Evolutionary conservation across 2,888 invertebrate genomes (phyloP).

Genomic region (Odontothrips loti): DNA sequence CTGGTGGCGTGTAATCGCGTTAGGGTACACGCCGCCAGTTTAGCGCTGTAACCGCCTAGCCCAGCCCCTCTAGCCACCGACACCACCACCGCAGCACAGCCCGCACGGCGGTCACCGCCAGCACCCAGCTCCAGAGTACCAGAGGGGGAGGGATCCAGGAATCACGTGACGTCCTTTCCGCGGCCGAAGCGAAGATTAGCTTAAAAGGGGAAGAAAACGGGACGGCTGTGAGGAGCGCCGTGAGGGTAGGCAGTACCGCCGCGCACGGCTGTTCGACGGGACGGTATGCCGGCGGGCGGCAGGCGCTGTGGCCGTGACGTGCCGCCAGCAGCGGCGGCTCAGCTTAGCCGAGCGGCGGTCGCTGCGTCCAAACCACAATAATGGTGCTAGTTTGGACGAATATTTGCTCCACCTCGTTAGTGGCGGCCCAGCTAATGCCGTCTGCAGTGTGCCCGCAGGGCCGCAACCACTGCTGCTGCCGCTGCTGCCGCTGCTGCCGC

Average conservation of each 20-base stretch:
- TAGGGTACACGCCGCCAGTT: not conserved
- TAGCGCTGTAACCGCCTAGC: not conserved
- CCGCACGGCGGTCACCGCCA: no score
- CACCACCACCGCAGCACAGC: not conserved
- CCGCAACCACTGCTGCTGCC: not conserved
- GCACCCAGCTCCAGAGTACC: not conserved
- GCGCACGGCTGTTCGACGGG: not conserved
- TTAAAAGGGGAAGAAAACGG: no score
- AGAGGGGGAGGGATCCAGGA: no score
- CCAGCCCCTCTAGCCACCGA: not conserved
- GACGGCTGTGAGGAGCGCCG: no score
- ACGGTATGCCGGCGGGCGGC: not conserved
- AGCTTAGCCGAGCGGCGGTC: not conserved
- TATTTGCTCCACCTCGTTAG: slow-evolving; percentile 12
- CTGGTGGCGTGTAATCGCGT: slow-evolving; percentile 16
- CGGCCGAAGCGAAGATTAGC: no score
- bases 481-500: not conserved
- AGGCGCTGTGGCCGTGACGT: not conserved
- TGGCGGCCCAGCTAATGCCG: not conserved
- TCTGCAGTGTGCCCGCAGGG: no score
- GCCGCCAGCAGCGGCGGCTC: not conserved
- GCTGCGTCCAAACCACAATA: no score
- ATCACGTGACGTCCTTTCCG: no score
- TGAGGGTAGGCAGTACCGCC: not conserved
- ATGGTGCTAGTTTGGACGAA: not conserved